A percentile compares a stretch with the other conserved stretches of the same genome.
phyloP scores from a whole-genome alignment of 2,888 invertebrate species.

The Leptura quadrifasciata region DNA sequence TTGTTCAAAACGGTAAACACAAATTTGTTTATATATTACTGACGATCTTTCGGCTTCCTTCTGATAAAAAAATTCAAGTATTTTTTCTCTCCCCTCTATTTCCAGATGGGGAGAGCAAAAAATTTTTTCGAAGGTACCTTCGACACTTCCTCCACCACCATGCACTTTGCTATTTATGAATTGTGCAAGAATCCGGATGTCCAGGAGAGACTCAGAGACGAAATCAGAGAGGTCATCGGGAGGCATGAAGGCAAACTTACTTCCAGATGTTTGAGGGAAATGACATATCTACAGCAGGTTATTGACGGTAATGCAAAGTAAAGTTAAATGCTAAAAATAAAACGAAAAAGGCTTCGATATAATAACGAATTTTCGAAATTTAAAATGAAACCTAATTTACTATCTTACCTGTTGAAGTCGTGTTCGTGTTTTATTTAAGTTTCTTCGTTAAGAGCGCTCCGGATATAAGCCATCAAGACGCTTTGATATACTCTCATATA shows the following conservation, averaged over 20 bases:
- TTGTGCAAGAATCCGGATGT: constrained; percentile 49
- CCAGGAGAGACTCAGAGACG: constrained; percentile 52
- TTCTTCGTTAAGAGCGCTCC: no score
- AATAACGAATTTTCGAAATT: no score
- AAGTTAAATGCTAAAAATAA: no score
- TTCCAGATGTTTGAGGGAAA: constrained; percentile 53
- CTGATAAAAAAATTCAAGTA: no score
- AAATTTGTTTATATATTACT: background rate
- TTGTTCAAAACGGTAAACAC: background rate
- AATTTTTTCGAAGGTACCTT: constrained; percentile 52
- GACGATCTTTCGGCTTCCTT: background rate
- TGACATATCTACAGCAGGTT: constrained; percentile 56
- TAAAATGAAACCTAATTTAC: no score
- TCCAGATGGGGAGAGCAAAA: background rate
- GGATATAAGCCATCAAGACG: no score
- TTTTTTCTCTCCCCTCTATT: no score
- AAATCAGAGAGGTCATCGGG: constrained; percentile 50
- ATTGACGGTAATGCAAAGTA: constrained; percentile 49
- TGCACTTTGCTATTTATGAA: constrained; percentile 56
- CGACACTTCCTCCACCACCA: constrained; percentile 57
- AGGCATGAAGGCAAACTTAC: constrained; percentile 53
- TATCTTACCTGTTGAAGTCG: no score
- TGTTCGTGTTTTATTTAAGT: no score
- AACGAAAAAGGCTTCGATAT: no score
- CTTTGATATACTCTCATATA: no score